phyloP scores from a whole-genome alignment of 2,888 invertebrate species.

The Callinectes sapidus region DNA sequence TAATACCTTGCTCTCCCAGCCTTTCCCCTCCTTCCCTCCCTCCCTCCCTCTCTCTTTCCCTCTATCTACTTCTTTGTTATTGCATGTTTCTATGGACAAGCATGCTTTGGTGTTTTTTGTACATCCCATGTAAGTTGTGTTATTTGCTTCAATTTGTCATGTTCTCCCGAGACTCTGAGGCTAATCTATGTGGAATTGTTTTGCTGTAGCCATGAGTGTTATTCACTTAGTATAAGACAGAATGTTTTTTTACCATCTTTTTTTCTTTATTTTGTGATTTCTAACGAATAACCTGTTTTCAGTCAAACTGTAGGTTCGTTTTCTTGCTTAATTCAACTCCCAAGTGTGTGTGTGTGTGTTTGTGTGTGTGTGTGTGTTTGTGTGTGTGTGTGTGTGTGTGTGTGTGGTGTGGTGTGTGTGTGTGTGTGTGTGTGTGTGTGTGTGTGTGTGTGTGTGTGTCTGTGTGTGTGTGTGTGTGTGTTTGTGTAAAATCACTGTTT shows the following conservation, averaged over 20 bases:
- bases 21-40: conserved; percentile 22
- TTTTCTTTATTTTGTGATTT: not conserved
- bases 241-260: not conserved
- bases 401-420: too few species aligned
- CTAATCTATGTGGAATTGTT: not conserved
- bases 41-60: not conserved
- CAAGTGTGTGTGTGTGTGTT: not conserved
- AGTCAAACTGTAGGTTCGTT: not conserved
- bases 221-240: not conserved
- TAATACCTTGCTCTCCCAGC: conserved; percentile 10
- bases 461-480: too few species aligned
- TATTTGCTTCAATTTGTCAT: not conserved
- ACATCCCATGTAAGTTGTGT: not conserved
- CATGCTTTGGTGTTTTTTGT: not conserved
- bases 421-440: too few species aligned
- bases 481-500: too few species aligned
- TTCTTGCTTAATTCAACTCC: not conserved
- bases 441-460: too few species aligned
- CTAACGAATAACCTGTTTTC: not conserved
- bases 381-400: not conserved
- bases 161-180: not conserved
- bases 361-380: not conserved
- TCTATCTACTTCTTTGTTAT: not conserved
- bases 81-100: conserved; percentile 1
- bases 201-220: not conserved